These are phyloP conservation scores for Leptopilina clavipes DNA, from an alignment of 1,140 invertebrate genomes.

Conservation along the genomic window DNA sequence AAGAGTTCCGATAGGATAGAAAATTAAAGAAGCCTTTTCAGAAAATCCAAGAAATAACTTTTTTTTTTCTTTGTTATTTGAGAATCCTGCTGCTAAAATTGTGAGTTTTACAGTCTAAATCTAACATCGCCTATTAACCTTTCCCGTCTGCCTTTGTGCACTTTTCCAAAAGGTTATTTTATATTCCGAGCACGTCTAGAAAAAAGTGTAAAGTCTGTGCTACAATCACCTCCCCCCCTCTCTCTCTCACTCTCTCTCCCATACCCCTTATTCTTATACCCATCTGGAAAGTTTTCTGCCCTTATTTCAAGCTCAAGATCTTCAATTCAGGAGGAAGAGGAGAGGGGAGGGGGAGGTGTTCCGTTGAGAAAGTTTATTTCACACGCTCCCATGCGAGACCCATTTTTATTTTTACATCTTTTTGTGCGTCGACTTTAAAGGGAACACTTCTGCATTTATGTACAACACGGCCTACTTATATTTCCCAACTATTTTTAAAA, in stretches of 20 bases:
- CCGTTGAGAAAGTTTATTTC: conserved; percentile 29
- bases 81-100: background rate
- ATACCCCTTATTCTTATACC: background rate
- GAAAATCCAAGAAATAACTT: too few species aligned
- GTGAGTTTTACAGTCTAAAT: conserved; percentile 1
- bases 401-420: background rate
- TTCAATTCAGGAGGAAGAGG: background rate
- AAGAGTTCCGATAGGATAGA: too few species aligned
- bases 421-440: conserved; percentile 10
- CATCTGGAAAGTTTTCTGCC: conserved; percentile 5
- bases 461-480: conserved; percentile 7
- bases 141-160: conserved; percentile 11
- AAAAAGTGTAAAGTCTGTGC: conserved; percentile 31
- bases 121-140: conserved; percentile 16
- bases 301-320: conserved; percentile 34
- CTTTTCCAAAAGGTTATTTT: conserved; percentile 10
- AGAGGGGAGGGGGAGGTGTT: background rate
- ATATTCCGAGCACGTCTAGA: conserved; percentile 29
- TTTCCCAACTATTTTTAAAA: background rate
- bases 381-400: conserved; percentile 25
- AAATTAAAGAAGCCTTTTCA: too few species aligned
- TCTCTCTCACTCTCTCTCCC: too few species aligned
- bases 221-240: background rate
- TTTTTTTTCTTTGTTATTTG: too few species aligned
- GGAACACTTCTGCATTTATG: conserved; percentile 10